Evolutionary conservation across 2,113 vertebrate species (phyloP).

Genomic region (Jacana jacana): DNA sequence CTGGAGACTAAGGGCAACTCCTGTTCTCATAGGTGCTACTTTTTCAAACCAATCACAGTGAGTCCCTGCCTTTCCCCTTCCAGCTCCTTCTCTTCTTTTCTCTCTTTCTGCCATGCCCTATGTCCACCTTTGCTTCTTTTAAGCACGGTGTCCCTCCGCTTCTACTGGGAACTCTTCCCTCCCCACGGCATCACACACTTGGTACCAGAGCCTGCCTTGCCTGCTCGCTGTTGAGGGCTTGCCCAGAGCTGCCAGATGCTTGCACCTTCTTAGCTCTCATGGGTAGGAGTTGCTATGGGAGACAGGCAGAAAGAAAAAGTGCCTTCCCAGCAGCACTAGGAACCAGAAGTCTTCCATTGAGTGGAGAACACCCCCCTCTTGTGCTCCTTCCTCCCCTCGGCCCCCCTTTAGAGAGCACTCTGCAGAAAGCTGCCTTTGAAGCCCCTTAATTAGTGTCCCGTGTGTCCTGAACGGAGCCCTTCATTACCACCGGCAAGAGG

Average conservation of each 20-base stretch:
- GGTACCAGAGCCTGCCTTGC: background rate
- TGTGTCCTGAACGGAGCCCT: conserved; percentile 66
- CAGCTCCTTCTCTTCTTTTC: background rate
- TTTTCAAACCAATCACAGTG: background rate
- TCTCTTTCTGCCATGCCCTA: background rate
- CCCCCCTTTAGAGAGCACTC: conserved; percentile 50
- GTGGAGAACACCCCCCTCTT: conserved; percentile 57
- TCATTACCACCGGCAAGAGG: conserved; percentile 58
- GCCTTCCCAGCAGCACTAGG: conserved; percentile 51
- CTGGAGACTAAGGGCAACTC: background rate
- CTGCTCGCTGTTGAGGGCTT: background rate
- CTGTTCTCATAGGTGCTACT: background rate
- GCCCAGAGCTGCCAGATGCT: conserved; percentile 34
- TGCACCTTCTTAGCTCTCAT: conserved; percentile 45
- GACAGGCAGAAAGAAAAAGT: conserved; percentile 49
- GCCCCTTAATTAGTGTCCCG: conserved; percentile 68
- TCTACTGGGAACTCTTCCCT: background rate
- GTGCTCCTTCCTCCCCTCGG: conserved; percentile 53
- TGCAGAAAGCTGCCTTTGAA: conserved; percentile 67
- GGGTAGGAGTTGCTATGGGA: conserved; percentile 70
- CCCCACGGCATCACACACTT: background rate
- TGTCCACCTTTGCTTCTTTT: background rate
- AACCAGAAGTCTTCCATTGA: conserved; percentile 61
- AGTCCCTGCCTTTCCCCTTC: background rate
- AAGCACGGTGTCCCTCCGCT: background rate